A percentile compares a stretch with the other conserved stretches of the same genome.
Evolutionary conservation across 2,888 invertebrate species (phyloP).

Genomic region (Melieria crassipennis): DNA sequence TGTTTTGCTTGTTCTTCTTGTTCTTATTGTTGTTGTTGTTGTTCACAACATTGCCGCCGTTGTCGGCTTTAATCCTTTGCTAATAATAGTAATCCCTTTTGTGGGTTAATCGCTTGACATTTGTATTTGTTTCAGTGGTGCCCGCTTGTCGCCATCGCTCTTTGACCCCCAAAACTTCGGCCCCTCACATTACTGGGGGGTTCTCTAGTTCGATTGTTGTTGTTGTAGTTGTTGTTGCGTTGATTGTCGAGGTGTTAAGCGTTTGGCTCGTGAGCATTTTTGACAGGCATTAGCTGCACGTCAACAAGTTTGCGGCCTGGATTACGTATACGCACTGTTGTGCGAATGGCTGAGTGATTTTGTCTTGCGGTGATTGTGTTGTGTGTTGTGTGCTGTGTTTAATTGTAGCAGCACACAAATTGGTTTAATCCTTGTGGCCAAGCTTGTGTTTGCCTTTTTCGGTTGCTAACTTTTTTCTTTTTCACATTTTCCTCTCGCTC

Average conservation of each 20-base stretch:
- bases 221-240: slow-evolving; percentile 8
- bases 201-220: too few relatives aligned
- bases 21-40: neutral
- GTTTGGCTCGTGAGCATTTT: neutral
- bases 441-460: too few relatives aligned
- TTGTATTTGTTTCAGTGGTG: slow-evolving; percentile 42
- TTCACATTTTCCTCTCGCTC: too few relatives aligned
- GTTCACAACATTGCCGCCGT: neutral
- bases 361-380: too few relatives aligned
- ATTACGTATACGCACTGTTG: neutral
- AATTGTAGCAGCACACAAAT: too few relatives aligned
- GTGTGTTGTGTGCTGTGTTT: too few relatives aligned
- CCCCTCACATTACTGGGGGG: too few relatives aligned
- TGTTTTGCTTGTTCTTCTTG: neutral
- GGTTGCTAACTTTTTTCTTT: too few relatives aligned
- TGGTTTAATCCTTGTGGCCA: too few relatives aligned
- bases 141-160: neutral
- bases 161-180: neutral
- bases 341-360: too few relatives aligned
- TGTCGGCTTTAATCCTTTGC: slow-evolving; percentile 50
- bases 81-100: slow-evolving; percentile 59
- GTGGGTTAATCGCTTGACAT: slow-evolving; percentile 59
- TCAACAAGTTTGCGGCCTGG: slow-evolving; percentile 15
- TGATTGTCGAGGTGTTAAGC: neutral
- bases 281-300: slow-evolving; percentile 18